Evolutionary conservation across 2,797 vertebrate species (phyloP), one percentile per base, ranked within the genome.

Genomic region (Sitta carolinensis): DNA sequence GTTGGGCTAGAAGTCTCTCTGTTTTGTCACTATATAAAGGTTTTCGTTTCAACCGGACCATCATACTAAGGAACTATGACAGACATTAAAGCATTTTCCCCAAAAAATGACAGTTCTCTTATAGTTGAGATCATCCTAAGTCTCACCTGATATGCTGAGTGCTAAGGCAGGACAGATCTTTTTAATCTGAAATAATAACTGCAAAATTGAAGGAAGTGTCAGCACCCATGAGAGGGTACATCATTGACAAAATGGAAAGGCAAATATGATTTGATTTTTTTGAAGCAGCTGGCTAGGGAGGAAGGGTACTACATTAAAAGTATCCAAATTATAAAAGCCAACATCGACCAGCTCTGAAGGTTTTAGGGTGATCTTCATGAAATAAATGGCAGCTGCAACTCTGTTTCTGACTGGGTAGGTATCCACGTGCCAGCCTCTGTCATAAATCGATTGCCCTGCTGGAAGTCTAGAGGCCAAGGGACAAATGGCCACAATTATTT

Each of bases 151-250:
- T 85, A 34, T 0, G 2, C 32, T 38, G 30, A 61, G 30, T 62
- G 40, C 26, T 77, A 66, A 50, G 10, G 40, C 4, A 2, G 34
- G 10, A 1, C 19, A 12, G 22, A 29, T 63, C 54, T 83, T 90
- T 57, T 38, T 80, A 47, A 91, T 80, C 72, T 86, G 68, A 89
- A 94, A 86, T 81, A 89, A 64, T 72, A 89, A 89, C 70, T 84
- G 32, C 29, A 45, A 81, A 75, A 67, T 16, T 76, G 52, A 59
- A 81, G 55, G 27, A 48, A 80, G 54, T 36, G 45, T 89, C 57
- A 70, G 57, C 23, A 36, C 10, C 40, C 32, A 2, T 67, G 67
- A 79, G 80, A 78, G 21, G 47, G 21, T 91, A 36, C 13, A 27
- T 92, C 73, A 32, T 5, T 72, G 89, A 51, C 61, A 76, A 59